These are phyloP conservation scores for Zaprionus taronus DNA, from an alignment of 1,140 invertebrate species.

Conservation along the genomic window DNA sequence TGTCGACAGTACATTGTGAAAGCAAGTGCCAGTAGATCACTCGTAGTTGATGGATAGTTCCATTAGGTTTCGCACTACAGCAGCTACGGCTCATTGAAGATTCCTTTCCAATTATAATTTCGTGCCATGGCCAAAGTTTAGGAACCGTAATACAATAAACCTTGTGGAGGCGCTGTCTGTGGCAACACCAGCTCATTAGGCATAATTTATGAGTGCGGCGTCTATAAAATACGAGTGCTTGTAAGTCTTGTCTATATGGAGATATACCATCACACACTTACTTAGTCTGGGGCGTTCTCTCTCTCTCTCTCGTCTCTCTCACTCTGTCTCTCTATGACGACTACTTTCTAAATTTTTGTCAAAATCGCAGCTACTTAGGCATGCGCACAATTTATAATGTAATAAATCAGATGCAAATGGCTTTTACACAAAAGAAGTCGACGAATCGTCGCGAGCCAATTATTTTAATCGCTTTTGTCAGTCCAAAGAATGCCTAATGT, in stretches of 20 bases:
- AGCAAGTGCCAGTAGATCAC: neutral
- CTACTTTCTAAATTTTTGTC: constrained; percentile 75
- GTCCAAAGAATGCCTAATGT: constrained; percentile 51
- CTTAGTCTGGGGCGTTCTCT: neutral
- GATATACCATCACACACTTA: constrained; percentile 4
- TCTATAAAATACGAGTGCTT: constrained; percentile 69
- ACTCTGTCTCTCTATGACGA: constrained; percentile 28
- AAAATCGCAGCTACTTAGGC: constrained; percentile 78
- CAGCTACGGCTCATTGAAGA: constrained; percentile 69
- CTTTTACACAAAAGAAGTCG: constrained; percentile 59
- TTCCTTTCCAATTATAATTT: constrained; percentile 78
- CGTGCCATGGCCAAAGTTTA: constrained; percentile 41
- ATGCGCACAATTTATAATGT: constrained; percentile 81
- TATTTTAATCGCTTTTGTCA: constrained; percentile 79
- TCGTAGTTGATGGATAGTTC: constrained; percentile 5
- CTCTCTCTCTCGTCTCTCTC: neutral
- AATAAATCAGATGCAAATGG: constrained; percentile 79
- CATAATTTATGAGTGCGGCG: constrained; percentile 73
- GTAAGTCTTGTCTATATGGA: constrained; percentile 23
- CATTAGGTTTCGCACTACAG: constrained; percentile 56
- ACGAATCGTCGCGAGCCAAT: constrained; percentile 73
- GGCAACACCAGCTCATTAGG: constrained; percentile 67
- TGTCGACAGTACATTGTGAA: neutral
- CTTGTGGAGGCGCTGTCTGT: constrained; percentile 26
- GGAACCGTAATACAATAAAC: constrained; percentile 26